Evolutionary conservation across 1,140 invertebrate species (phyloP).

Genomic region (Ephestia elutella): DNA sequence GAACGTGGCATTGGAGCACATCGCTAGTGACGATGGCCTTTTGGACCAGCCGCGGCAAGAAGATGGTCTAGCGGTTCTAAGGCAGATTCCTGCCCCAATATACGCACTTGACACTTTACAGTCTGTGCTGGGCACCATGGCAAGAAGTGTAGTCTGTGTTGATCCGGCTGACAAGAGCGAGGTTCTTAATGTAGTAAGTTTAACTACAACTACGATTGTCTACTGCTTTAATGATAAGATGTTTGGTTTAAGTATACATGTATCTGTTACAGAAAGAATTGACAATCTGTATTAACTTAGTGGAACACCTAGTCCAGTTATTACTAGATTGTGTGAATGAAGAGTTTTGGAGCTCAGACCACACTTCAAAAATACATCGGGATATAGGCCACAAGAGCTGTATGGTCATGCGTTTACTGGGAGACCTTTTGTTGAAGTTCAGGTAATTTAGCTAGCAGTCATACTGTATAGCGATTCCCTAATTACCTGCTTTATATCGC

Average conservation of each 20-base stretch:
- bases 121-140: slow-evolving; percentile 40
- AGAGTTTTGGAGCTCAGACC: slow-evolving; percentile 50
- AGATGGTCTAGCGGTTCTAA: slow-evolving; percentile 37
- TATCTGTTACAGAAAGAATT: slow-evolving; percentile 47
- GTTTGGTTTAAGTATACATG: background rate
- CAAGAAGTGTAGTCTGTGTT: slow-evolving; percentile 35
- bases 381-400: slow-evolving; percentile 51
- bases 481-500: too few species aligned
- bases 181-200: slow-evolving; percentile 37
- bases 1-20: slow-evolving; percentile 42
- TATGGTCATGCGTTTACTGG: slow-evolving; percentile 55
- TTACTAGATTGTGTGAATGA: slow-evolving; percentile 48
- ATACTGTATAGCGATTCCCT: too few species aligned
- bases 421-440: slow-evolving; percentile 70
- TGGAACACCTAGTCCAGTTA: slow-evolving; percentile 44
- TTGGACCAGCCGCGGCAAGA: slow-evolving; percentile 15
- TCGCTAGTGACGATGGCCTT: slow-evolving; percentile 22
- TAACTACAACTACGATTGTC: background rate
- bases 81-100: slow-evolving; percentile 51
- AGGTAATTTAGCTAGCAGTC: slow-evolving; percentile 29
- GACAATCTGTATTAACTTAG: slow-evolving; percentile 42
- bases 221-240: background rate
- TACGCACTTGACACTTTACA: slow-evolving; percentile 48
- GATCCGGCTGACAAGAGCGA: slow-evolving; percentile 34
- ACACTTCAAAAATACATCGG: slow-evolving; percentile 49